phyloP scores from a whole-genome alignment of 2,888 invertebrate species.

The Leuctra nigra region DNA sequence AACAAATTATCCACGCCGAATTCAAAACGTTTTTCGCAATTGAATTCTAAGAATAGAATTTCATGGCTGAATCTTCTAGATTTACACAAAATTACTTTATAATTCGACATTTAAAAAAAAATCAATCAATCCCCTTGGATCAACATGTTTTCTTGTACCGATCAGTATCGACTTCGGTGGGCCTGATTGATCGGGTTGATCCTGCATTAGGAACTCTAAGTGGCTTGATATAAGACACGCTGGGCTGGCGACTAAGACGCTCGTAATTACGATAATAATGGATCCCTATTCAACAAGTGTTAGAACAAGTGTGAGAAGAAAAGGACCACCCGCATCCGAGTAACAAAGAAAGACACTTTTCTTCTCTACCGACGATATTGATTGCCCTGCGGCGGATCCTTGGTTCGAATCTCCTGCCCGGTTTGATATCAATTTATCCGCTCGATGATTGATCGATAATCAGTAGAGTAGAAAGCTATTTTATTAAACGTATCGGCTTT shows the following conservation, averaged over 20 bases:
- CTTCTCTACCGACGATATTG: neutral
- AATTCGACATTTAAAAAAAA: too few relatives aligned
- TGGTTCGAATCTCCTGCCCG: neutral
- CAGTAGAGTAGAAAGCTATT: slow-evolving; percentile 1
- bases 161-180: too few relatives aligned
- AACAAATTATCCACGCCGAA: neutral
- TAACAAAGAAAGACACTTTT: slow-evolving; percentile 9
- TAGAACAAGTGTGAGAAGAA: slow-evolving; percentile 12
- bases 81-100: too few relatives aligned
- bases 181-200: slow-evolving; percentile 3
- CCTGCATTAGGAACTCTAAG: slow-evolving; percentile 4
- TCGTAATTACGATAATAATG: slow-evolving; percentile 9
- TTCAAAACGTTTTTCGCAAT: neutral
- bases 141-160: too few relatives aligned
- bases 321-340: neutral
- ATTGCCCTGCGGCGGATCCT: neutral
- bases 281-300: neutral
- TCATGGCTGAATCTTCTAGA: too few relatives aligned
- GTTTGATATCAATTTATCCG: neutral
- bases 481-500: neutral
- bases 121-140: too few relatives aligned
- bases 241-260: neutral
- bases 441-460: slow-evolving; percentile 1
- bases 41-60: neutral
- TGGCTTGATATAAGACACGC: neutral